phyloP scores from a whole-genome alignment of 2,797 vertebrate species.

The Acanthornis magna region DNA sequence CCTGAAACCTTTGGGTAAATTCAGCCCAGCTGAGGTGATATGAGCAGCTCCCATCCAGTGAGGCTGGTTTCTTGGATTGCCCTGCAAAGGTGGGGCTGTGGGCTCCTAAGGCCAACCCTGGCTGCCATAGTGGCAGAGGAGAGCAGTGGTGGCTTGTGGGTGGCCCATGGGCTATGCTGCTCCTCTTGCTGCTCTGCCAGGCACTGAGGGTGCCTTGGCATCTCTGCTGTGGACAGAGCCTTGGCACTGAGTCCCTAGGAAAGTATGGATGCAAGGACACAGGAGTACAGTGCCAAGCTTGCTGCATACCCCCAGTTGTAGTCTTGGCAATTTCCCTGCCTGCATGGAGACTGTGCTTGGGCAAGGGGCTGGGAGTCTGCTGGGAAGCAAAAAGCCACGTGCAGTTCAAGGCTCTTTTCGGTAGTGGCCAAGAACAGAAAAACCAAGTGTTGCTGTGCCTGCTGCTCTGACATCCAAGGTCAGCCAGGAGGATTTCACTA shows the following conservation, averaged over 20 bases:
- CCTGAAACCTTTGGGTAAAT: not conserved
- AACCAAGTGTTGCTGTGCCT: not conserved
- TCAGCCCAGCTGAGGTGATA: not conserved
- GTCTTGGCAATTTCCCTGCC: not conserved
- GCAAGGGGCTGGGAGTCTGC: not conserved
- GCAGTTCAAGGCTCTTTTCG: not conserved
- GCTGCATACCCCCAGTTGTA: not conserved
- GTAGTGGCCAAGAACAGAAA: not conserved
- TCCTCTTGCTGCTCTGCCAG: not conserved
- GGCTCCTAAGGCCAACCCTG: not conserved
- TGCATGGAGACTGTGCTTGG: not conserved
- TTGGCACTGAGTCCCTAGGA: not conserved
- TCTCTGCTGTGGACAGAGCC: not conserved
- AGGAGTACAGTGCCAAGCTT: not conserved
- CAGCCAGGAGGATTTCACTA: not conserved
- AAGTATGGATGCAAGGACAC: not conserved
- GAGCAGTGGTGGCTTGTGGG: not conserved
- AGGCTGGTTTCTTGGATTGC: not conserved
- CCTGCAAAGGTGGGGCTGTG: not conserved
- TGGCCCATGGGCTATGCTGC: rapidly evolving
- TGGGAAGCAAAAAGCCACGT: not conserved
- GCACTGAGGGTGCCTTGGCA: not conserved
- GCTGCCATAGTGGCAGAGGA: not conserved
- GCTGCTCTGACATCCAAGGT: not conserved
- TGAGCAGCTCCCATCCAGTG: not conserved